Conservation (phyloP, 2,888 invertebrate species). For the Mesodorylaimus sp. region DNA sequence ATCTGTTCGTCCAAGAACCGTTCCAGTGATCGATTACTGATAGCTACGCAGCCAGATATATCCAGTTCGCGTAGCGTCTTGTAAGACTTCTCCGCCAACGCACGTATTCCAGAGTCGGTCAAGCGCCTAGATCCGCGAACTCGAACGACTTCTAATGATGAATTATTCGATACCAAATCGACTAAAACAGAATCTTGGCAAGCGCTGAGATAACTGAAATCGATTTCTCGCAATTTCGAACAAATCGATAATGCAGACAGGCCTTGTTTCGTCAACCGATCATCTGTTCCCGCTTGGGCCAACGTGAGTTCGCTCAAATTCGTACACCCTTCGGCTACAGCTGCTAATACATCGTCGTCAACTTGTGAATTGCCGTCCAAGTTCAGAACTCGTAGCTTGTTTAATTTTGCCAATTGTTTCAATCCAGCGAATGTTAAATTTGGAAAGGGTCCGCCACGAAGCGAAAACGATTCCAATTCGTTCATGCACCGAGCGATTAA, state of each 20-base stretch:
- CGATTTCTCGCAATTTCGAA: not conserved
- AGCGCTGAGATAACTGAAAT: not conserved
- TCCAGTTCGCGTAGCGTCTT: constrained; percentile 5
- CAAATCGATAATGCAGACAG: not conserved
- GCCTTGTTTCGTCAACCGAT: not conserved
- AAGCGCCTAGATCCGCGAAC: constrained; percentile 1
- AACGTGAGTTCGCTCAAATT: not conserved
- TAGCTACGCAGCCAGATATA: constrained; percentile 7
- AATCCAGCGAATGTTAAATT: not conserved
- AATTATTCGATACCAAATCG: not conserved
- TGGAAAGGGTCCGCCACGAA: not conserved
- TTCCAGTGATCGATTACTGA: constrained; percentile 2
- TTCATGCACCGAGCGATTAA: not conserved
- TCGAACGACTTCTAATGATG: not conserved
- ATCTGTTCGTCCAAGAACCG: not conserved
- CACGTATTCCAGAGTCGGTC: not conserved
- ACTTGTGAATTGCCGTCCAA: constrained; percentile 3
- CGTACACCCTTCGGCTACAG: not conserved
- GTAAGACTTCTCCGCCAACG: not conserved
- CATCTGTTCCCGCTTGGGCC: not conserved
- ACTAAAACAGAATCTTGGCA: not conserved
- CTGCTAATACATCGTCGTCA: constrained; percentile 6
- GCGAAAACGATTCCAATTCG: not conserved
- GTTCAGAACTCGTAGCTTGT: not conserved
- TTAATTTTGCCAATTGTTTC: not conserved